Conservation (phyloP, 2,113 vertebrate species). For the rat (Rattus norvegicus) region DNA sequence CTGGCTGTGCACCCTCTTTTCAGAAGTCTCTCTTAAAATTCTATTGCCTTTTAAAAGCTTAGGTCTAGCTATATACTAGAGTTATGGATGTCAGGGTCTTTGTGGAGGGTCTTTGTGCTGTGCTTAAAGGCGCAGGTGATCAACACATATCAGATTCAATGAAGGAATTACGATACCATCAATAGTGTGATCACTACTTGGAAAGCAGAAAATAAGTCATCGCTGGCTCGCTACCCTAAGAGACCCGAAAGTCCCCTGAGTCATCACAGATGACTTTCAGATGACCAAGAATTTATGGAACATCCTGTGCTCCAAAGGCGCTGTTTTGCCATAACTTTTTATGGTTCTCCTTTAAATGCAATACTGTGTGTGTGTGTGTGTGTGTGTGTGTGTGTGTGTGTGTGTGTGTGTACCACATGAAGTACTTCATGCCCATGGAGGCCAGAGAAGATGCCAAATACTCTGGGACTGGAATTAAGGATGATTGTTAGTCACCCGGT, state of each 20-base stretch:
- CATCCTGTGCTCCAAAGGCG: neutral
- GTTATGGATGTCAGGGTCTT: neutral
- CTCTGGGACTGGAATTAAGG: neutral
- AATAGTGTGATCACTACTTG: neutral
- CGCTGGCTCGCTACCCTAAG: neutral
- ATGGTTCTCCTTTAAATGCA: neutral
- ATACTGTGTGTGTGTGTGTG: neutral
- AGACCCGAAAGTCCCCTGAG: neutral
- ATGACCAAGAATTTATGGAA: slow-evolving; percentile 34
- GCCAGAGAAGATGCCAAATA: neutral
- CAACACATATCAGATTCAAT: neutral
- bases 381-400: neutral
- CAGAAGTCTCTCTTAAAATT: neutral
- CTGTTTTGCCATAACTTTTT: neutral
- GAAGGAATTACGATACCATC: neutral
- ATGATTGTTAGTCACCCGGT: neutral
- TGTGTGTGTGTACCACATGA: neutral
- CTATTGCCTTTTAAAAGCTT: neutral
- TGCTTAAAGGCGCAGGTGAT: neutral
- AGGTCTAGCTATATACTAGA: neutral
- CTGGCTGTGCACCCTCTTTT: neutral
- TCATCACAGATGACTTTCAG: neutral
- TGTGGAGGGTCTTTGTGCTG: neutral
- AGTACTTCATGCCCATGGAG: neutral
- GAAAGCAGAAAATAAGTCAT: neutral